Conservation (phyloP, 2,888 invertebrate genomes). For the Agriopis leucophaearia region DNA sequence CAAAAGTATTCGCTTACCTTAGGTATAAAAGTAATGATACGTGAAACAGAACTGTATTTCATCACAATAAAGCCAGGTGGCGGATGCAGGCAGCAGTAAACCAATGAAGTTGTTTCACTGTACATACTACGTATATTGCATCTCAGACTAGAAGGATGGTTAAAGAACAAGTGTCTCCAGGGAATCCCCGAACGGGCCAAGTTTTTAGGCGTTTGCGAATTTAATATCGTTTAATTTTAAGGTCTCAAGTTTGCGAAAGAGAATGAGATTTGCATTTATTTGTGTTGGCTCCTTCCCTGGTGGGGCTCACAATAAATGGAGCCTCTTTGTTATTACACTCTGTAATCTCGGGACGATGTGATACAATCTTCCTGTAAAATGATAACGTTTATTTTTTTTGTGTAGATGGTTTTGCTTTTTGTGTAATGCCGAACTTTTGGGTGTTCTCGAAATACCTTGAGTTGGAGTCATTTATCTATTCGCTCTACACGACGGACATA, state of each 20-base stretch:
- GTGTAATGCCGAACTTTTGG: background rate
- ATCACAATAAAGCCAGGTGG: no score
- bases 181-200: slow-evolving; percentile 42
- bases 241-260: slow-evolving; percentile 47
- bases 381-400: slow-evolving; percentile 14
- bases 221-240: slow-evolving; percentile 57
- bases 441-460: background rate
- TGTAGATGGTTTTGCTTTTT: background rate
- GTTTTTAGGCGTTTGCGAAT: slow-evolving; percentile 57
- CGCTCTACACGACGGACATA: no score
- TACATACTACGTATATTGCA: background rate
- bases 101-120: background rate
- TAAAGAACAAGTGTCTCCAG: slow-evolving; percentile 39
- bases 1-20: no score
- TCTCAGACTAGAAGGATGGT: slow-evolving; percentile 17
- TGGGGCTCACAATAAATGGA: slow-evolving; percentile 29
- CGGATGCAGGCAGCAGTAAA: no score
- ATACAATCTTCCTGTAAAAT: slow-evolving; percentile 14
- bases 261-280: slow-evolving; percentile 47
- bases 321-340: slow-evolving; percentile 23
- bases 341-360: slow-evolving; percentile 15
- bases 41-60: no score
- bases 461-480: background rate
- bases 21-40: no score
- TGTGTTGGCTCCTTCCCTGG: slow-evolving; percentile 29